phyloP scores from a whole-genome alignment of 2,888 invertebrate genomes.

The Noctuana brunneofusca region DNA sequence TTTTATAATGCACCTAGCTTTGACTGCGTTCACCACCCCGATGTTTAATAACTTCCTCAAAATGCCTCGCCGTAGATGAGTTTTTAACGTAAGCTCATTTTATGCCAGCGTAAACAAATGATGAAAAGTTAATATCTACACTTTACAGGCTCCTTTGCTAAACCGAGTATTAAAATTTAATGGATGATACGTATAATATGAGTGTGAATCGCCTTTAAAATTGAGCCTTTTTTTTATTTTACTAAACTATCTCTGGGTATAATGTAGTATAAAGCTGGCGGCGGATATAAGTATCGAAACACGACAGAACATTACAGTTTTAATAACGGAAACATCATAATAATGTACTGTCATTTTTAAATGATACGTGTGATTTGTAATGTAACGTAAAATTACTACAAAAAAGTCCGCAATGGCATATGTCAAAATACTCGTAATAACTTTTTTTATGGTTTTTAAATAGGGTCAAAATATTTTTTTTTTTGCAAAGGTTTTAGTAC shows the following conservation, averaged over 20 bases:
- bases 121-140: slow-evolving; percentile 34
- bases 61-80: slow-evolving; percentile 32
- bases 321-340: too few relatives aligned
- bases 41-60: slow-evolving; percentile 37
- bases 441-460: too few relatives aligned
- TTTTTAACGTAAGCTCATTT: slow-evolving; percentile 34
- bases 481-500: too few relatives aligned
- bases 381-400: too few relatives aligned
- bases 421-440: too few relatives aligned
- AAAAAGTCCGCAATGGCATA: too few relatives aligned
- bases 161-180: slow-evolving; percentile 24
- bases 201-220: slow-evolving; percentile 1
- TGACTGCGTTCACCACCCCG: slow-evolving; percentile 42
- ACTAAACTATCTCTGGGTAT: background rate
- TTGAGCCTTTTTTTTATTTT: background rate
- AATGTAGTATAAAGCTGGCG: background rate
- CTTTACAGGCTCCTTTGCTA: slow-evolving; percentile 19
- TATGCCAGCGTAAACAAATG: slow-evolving; percentile 29
- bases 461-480: too few relatives aligned
- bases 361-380: too few relatives aligned
- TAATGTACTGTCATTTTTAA: too few relatives aligned
- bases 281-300: too few relatives aligned
- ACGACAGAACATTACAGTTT: too few relatives aligned
- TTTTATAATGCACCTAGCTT: slow-evolving; percentile 45
- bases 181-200: slow-evolving; percentile 7